These are phyloP conservation scores for Drosophila peninsularis DNA, from an alignment of 2,888 invertebrate genomes.

Conservation along the genomic window DNA sequence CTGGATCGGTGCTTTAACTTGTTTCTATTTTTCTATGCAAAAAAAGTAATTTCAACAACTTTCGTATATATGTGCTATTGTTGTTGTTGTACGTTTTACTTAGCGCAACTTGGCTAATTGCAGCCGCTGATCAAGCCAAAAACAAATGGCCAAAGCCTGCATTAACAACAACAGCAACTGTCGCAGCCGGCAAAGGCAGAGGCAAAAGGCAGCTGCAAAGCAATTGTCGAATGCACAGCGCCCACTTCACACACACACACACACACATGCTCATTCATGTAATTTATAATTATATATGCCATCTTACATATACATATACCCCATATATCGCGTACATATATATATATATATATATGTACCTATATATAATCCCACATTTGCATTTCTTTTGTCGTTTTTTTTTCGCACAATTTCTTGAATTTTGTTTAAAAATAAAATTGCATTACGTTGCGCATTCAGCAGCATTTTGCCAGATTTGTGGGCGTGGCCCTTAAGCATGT, in stretches of 20 bases:
- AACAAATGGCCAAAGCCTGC: slow-evolving; percentile 17
- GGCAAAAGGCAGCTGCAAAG: slow-evolving; percentile 18
- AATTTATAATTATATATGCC: slow-evolving; percentile 25
- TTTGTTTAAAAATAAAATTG: slow-evolving; percentile 51
- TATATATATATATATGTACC: not conserved
- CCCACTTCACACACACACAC: slow-evolving; percentile 2
- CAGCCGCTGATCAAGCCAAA: slow-evolving; percentile 23
- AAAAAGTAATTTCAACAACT: slow-evolving; percentile 45
- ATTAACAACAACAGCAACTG: slow-evolving; percentile 10
- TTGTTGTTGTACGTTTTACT: slow-evolving; percentile 38
- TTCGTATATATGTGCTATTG: slow-evolving; percentile 17
- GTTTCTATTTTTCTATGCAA: slow-evolving; percentile 22
- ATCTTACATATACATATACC: not conserved
- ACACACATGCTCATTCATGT: not conserved
- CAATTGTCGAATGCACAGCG: not conserved
- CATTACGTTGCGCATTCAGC: slow-evolving; percentile 9
- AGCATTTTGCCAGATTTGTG: slow-evolving; percentile 11
- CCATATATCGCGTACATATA: not conserved
- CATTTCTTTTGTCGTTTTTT: slow-evolving; percentile 27
- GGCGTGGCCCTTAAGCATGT: slow-evolving; percentile 33
- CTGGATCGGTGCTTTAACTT: slow-evolving; percentile 38
- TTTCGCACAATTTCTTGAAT: slow-evolving; percentile 25
- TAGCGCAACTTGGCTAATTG: slow-evolving; percentile 66
- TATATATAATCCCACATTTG: slow-evolving; percentile 13
- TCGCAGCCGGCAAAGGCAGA: slow-evolving; percentile 32